Evolutionary conservation across 2,888 invertebrate genomes (phyloP).

Genomic region (Ochropleura leucogaster): DNA sequence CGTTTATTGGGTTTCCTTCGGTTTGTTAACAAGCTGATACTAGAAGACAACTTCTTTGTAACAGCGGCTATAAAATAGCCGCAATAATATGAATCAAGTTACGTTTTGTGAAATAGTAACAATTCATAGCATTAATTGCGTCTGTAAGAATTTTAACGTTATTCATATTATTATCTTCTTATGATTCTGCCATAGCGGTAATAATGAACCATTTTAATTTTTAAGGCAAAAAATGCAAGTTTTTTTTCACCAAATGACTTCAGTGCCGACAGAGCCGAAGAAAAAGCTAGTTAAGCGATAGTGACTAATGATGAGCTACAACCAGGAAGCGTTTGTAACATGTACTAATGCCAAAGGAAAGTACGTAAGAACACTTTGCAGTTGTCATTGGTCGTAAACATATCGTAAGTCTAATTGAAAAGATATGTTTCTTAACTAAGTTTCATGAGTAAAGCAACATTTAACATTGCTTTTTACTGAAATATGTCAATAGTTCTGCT

Average conservation of each 20-base stretch:
- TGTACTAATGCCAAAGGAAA: slow-evolving; percentile 50
- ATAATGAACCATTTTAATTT: background rate
- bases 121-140: no score
- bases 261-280: slow-evolving; percentile 10
- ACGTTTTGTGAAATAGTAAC: no score
- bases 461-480: slow-evolving; percentile 59
- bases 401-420: slow-evolving; percentile 63
- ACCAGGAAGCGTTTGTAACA: slow-evolving; percentile 53
- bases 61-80: background rate
- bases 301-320: slow-evolving; percentile 50
- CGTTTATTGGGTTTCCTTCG: slow-evolving; percentile 35
- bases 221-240: background rate
- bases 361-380: slow-evolving; percentile 47
- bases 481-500: slow-evolving; percentile 38
- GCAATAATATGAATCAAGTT: no score
- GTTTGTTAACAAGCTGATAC: slow-evolving; percentile 20
- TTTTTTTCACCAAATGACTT: slow-evolving; percentile 21
- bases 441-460: slow-evolving; percentile 41
- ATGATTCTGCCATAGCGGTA: no score
- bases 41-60: slow-evolving; percentile 8
- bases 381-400: slow-evolving; percentile 55
- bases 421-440: slow-evolving; percentile 57
- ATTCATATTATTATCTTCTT: no score
- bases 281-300: slow-evolving; percentile 51
- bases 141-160: no score